Conservation (phyloP, 2,113 vertebrate genomes). For the Ibidorhyncha struthersii region DNA sequence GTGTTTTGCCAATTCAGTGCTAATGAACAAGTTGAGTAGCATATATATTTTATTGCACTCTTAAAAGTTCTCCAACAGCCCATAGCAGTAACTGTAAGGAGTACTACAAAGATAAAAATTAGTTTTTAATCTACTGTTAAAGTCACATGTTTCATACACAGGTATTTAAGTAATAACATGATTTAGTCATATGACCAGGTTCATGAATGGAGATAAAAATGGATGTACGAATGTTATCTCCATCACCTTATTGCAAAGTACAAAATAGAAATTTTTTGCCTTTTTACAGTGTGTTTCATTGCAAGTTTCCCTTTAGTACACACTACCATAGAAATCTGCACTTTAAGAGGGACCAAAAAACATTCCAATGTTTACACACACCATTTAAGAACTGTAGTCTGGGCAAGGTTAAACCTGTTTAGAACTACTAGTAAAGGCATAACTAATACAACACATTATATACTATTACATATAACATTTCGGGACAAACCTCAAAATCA, state of each 20-base stretch:
- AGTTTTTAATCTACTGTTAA: not conserved
- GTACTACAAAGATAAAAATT: not conserved
- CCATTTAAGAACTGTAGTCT: not conserved
- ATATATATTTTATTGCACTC: not conserved
- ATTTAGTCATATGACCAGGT: not conserved
- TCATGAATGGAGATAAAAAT: not conserved
- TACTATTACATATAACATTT: not conserved
- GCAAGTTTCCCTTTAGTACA: not conserved
- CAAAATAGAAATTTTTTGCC: not conserved
- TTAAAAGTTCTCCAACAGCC: not conserved
- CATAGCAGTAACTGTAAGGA: not conserved
- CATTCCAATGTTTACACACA: not conserved
- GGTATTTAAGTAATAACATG: not conserved
- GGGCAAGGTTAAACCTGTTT: not conserved
- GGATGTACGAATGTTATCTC: too few species aligned
- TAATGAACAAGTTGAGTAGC: not conserved
- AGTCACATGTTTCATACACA: not conserved
- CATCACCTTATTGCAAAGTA: not conserved
- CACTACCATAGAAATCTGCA: not conserved
- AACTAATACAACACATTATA: not conserved
- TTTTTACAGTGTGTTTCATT: not conserved
- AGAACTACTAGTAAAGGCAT: not conserved
- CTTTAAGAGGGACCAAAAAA: not conserved
- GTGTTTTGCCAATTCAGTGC: not conserved
- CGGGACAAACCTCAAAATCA: not conserved